A percentile compares a stretch with the other conserved stretches of the same genome.
Conservation (phyloP, 2,113 vertebrate species). For the Ovis canadensis region DNA sequence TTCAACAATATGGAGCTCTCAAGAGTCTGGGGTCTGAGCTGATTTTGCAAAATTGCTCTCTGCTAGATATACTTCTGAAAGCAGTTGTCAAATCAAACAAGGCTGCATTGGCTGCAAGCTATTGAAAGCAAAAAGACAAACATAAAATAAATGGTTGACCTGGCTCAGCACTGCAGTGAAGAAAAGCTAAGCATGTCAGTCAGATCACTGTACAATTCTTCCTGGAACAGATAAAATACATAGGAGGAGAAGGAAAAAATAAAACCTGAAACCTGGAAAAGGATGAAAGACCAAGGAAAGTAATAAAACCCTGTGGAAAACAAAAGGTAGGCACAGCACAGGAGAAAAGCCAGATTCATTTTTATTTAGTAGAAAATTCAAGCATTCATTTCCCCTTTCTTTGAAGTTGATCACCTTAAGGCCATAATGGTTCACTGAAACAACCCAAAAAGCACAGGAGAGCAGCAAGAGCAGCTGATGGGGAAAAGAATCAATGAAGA, state of each 20-base stretch:
- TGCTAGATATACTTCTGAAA: constrained; percentile 47
- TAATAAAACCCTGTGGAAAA: constrained; percentile 31
- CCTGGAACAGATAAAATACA: constrained; percentile 15
- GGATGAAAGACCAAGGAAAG: constrained; percentile 2
- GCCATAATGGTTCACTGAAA: constrained; percentile 48
- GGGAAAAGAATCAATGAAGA: constrained; percentile 61
- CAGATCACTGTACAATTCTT: constrained; percentile 3
- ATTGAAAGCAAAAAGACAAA: constrained; percentile 44
- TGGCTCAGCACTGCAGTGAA: constrained; percentile 11
- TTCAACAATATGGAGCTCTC: neutral
- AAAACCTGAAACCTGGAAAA: neutral
- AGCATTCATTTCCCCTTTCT: constrained; percentile 30
- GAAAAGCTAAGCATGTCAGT: constrained; percentile 22
- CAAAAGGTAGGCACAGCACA: neutral
- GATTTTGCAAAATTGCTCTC: constrained; percentile 47
- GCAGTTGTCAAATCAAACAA: constrained; percentile 47
- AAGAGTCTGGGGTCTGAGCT: neutral
- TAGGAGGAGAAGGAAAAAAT: neutral
- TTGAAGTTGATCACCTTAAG: constrained; percentile 60
- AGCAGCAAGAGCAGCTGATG: constrained; percentile 23
- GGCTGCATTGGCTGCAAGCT: neutral
- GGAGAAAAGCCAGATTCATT: constrained; percentile 17
- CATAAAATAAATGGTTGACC: constrained; percentile 23
- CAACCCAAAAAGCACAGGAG: constrained; percentile 9
- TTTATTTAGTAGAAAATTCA: constrained; percentile 43